Percentiles rank a stretch among this genome's conserved stretches.
Evolutionary conservation across 2,888 invertebrate genomes (phyloP).

Genomic region (Bugulina stolonifera): DNA sequence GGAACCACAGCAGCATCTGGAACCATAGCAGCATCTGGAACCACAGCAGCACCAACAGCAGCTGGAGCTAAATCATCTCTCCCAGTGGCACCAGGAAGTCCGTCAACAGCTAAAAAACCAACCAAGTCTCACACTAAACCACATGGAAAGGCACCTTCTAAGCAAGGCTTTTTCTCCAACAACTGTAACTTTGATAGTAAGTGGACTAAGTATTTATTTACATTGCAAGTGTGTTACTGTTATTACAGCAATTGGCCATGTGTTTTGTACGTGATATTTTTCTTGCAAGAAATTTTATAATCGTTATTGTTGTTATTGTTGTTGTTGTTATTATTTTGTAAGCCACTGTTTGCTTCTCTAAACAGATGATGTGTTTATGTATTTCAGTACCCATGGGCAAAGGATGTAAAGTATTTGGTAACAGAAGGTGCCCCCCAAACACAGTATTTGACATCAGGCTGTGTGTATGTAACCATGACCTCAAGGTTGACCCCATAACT

Average conservation of each 20-base stretch:
- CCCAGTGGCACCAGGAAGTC: not conserved
- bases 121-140: no score
- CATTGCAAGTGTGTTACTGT: no score
- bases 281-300: not conserved
- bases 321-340: not conserved
- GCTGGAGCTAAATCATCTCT: not conserved
- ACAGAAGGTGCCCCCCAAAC: not conserved
- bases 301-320: not conserved
- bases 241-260: no score
- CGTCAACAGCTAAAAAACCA: no score
- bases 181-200: no score
- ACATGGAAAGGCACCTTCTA: no score
- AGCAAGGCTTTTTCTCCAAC: no score
- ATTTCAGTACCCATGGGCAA: not conserved
- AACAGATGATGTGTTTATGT: not conserved
- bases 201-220: no score
- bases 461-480: constrained; percentile 3
- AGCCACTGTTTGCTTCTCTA: not conserved
- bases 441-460: constrained; percentile 1
- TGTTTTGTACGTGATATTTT: no score
- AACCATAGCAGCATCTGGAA: not conserved
- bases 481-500: constrained; percentile 15
- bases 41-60: not conserved
- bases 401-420: not conserved
- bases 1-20: not conserved